Evolutionary conservation across 2,113 vertebrate species (phyloP).

Genomic region (Synchiropus splendidus): DNA sequence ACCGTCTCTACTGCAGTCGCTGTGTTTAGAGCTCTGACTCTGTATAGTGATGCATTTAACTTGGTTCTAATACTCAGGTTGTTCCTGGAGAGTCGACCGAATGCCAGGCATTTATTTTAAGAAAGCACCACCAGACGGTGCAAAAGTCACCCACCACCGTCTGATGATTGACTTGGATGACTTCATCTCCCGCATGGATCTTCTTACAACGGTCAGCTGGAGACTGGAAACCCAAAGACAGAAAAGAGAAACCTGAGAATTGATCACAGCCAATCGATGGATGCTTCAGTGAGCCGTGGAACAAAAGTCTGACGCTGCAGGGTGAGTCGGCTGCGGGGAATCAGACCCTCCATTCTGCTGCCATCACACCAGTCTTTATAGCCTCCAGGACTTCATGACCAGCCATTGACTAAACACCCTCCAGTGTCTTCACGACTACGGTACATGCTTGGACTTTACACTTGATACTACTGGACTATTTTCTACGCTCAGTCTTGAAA

Average conservation of each 20-base stretch:
- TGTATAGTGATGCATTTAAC: too few species aligned
- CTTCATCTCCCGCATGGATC: slow-evolving; percentile 87
- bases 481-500: too few species aligned
- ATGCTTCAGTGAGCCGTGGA: neutral
- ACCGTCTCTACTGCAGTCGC: too few species aligned
- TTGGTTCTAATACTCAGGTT: too few species aligned
- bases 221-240: slow-evolving; percentile 70
- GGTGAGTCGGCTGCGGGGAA: too few species aligned
- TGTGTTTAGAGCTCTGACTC: too few species aligned
- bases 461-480: too few species aligned
- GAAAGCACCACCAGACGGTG: neutral
- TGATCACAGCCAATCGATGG: slow-evolving; percentile 34
- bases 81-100: too few species aligned
- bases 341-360: too few species aligned
- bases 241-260: slow-evolving; percentile 25
- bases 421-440: too few species aligned
- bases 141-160: slow-evolving; percentile 68
- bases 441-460: too few species aligned
- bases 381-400: neutral
- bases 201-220: slow-evolving; percentile 94
- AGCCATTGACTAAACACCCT: neutral
- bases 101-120: too few species aligned
- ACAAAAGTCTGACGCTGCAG: neutral
- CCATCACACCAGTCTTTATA: neutral
- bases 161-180: slow-evolving; percentile 65